phyloP scores from a whole-genome alignment of 2,113 vertebrate species.

The Ariopsis seemanni region DNA sequence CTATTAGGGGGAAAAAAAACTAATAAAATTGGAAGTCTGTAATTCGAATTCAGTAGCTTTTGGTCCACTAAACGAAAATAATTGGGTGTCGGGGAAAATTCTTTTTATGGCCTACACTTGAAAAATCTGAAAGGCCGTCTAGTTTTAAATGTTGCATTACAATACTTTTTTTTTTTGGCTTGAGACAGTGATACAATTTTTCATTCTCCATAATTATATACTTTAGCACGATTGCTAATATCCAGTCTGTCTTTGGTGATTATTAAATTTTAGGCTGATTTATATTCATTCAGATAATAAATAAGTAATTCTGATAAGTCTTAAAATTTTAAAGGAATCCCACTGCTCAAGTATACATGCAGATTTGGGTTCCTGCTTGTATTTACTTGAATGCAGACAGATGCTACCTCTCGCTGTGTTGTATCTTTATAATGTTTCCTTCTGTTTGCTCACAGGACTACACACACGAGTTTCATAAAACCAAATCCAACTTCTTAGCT shows the following conservation, averaged over 20 bases:
- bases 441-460: constrained; percentile 83
- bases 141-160: no score
- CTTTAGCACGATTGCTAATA: not conserved
- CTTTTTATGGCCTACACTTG: no score
- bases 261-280: not conserved
- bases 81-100: no score
- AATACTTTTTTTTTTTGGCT: not conserved
- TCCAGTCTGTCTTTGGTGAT: not conserved
- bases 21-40: no score
- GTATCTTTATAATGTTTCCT: no score
- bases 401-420: not conserved
- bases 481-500: constrained; percentile 94
- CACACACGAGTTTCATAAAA: constrained; percentile 98
- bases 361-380: not conserved
- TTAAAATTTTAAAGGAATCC: not conserved
- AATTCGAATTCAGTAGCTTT: no score
- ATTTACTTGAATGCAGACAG: no score
- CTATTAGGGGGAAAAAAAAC: no score
- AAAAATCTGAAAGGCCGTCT: no score
- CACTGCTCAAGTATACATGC: not conserved
- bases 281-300: not conserved
- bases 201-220: not conserved
- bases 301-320: not conserved
- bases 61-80: no score
- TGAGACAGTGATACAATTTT: not conserved